Percentiles rank a stretch among this genome's conserved stretches.
Evolutionary conservation across 2,113 vertebrate genomes (phyloP).

Genomic region (Hydrochoerus hydrochaeris): DNA sequence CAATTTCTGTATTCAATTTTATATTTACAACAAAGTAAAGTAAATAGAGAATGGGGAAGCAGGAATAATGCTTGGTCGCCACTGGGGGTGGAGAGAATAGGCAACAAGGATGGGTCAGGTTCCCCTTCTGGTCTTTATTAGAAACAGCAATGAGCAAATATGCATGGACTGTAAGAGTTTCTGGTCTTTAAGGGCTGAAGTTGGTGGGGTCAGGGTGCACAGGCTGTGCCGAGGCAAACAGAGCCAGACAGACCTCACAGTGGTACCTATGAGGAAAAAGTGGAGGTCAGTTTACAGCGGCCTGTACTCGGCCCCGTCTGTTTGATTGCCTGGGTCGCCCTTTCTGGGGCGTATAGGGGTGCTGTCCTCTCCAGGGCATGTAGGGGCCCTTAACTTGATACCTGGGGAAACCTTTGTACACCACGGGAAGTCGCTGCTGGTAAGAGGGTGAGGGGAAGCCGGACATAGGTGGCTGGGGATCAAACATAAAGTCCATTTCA

Average conservation of each 20-base stretch:
- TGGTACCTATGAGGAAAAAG: not conserved
- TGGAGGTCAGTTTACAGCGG: not conserved
- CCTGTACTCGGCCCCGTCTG: not conserved
- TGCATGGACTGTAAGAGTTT: not conserved
- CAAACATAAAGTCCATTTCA: not conserved
- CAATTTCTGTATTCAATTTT: constrained; percentile 21
- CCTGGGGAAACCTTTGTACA: constrained; percentile 54
- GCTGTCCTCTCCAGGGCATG: not conserved
- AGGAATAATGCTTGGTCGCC: not conserved
- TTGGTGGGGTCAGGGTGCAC: not conserved
- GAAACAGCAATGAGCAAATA: not conserved
- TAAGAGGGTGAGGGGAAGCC: not conserved
- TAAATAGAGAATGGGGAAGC: not conserved
- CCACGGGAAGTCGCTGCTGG: not conserved
- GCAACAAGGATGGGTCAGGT: not conserved
- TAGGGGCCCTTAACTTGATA: not conserved
- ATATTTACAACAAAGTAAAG: constrained; percentile 52
- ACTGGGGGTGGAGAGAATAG: not conserved
- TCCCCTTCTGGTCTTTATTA: not conserved
- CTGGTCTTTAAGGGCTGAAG: not conserved
- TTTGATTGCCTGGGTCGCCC: not conserved
- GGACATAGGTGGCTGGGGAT: not conserved
- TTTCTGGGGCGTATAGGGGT: not conserved
- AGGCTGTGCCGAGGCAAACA: not conserved
- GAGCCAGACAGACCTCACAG: not conserved